Base-by-base conservation (phyloP, 2,888 invertebrate species). In the Ceramica pisi region DNA sequence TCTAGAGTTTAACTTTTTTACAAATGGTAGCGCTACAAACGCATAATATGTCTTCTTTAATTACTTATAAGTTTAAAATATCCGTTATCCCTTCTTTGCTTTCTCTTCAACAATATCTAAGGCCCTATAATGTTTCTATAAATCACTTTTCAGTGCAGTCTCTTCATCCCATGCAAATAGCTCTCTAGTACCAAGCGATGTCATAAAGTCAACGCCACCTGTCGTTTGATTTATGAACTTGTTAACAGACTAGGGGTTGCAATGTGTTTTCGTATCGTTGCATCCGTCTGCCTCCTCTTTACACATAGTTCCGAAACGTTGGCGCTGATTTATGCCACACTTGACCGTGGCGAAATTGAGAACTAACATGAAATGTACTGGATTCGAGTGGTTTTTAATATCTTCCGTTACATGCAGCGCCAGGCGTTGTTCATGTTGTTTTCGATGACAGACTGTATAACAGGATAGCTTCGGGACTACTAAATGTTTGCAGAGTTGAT, bases 151-250 rank as follows among this genome's bases (percentile, higher is more conserved):
- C 14, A 41, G 8, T 23, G 8, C 35, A 19, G 10, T 41, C 1
- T 23, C 2, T 48, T 14, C 21, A n/a, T 2, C 8, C 1, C 3
- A 14, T 21, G 3, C 5, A 50, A n/a, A 14, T 6, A 44, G 35
- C 14, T 44, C 5, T 14, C 0, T 38, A 51, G 46, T 44, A 26
- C 12, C 4, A 7, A 9, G 26, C 21, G 2, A 31, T 46, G 12
- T 3, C 16, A 12, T 41, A 14, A 16, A 44, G 9, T 50, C 35
- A 80, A 44, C 77, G 75, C 67, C 77, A 80, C 4, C 77, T 78
- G 67, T 38, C 46, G 21, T 41, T n/a, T 56, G 53, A 80, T 80
- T 78, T 74, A 80, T 65, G 56, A 59, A 65, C 64, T 41, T 74
- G 38, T 57, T 50, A 16, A 59, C 19, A 19, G 41, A 9, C 19